Evolutionary conservation across 2,113 vertebrate species (phyloP).

Genomic region (Choloepus hoffmanni): DNA sequence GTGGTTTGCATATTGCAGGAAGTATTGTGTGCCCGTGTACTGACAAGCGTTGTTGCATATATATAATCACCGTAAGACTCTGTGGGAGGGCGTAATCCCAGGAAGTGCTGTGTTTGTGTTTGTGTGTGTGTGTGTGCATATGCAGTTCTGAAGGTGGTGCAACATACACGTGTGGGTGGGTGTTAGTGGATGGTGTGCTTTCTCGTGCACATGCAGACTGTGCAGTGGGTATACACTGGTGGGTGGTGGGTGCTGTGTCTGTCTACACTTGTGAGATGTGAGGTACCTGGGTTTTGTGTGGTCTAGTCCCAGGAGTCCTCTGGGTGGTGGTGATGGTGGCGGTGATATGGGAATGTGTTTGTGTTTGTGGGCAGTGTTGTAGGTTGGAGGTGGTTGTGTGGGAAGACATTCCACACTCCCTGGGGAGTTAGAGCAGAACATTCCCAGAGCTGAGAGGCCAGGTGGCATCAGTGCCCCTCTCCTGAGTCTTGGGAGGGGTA

Average conservation of each 20-base stretch:
- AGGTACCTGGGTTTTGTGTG: not conserved
- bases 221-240: too few species aligned
- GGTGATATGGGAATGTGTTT: not conserved
- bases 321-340: not conserved
- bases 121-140: fast-evolving
- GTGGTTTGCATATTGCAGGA: not conserved
- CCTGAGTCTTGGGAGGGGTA: not conserved
- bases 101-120: not conserved
- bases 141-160: not conserved
- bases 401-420: not conserved
- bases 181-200: not conserved
- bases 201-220: not conserved
- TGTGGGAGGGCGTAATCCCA: not conserved
- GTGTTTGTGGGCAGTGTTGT: not conserved
- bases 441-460: not conserved
- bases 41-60: not conserved
- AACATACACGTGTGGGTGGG: not conserved
- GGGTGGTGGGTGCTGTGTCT: not conserved
- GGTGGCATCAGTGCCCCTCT: not conserved
- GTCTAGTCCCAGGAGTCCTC: not conserved
- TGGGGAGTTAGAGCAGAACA: not conserved
- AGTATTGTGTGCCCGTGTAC: not conserved
- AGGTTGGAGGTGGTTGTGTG: not conserved
- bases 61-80: not conserved
- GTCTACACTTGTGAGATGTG: not conserved